Evolutionary conservation across 2,113 vertebrate genomes (phyloP), one percentile per base, ranked within the genome.

Genomic region (Porphyrio hochstetteri): DNA sequence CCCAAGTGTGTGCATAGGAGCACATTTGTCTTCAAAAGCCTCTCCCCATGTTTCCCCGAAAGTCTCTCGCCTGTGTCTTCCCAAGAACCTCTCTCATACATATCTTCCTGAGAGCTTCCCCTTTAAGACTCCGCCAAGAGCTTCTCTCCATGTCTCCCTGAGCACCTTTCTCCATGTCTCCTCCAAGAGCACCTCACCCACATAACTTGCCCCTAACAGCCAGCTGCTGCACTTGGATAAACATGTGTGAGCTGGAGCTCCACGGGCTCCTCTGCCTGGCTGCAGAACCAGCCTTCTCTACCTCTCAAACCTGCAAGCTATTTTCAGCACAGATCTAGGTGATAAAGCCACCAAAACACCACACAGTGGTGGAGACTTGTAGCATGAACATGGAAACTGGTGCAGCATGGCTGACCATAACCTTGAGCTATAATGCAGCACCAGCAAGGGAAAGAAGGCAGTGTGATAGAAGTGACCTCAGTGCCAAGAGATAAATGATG

Each of bases 401-500:
- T 68, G 9, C 29, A 69, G 20, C 21, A 53, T 4, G 9, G 13
- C 14, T 77, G 63, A 53, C 31, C 16, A 10, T 10, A 40, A 29
- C 17, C 82, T 72, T 69, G 44, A 72, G 17, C 23, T 10, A 29
- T 17, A 33, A 24, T 0, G 0, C 15, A 70, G 20, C 52, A 76
- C 9, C 18, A 63, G 6, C 5, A 48, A 40, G n/a, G 16, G 9
- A 53, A 53, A 5, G 33, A 71, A 78, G 19, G 7, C 11, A 52
- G 16, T 4, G 9, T 0, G 1, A 25, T 15, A 35, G 15, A 48
- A 68, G 33, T 20, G 16, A 60, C 13, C 10, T 46, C 52, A 90
- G 33, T 17, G 52, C 9, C 12, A 25, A 68, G 17, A 35, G 23
- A 33, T 52, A 42, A 52, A 60, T 25, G 33, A 85, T 65, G 9